Conservation (phyloP, 2,888 invertebrate genomes). For the Drosophila stalkeri region DNA sequence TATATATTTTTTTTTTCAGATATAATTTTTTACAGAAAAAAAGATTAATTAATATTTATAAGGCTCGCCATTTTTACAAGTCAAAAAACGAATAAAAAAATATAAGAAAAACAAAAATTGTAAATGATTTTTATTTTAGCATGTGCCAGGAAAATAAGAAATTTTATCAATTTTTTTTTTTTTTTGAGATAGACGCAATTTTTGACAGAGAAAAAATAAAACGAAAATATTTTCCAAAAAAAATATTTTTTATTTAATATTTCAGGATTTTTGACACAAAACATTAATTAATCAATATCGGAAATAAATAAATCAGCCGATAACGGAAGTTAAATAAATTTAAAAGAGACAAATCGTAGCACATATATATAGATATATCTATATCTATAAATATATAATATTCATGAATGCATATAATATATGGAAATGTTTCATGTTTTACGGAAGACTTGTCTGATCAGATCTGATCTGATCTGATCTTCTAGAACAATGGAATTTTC, state of each 20-base stretch:
- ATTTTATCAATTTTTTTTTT: conserved; percentile 33
- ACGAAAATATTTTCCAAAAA: background rate
- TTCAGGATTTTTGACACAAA: conserved; percentile 13
- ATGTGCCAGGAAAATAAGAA: background rate
- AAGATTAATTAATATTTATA: no score
- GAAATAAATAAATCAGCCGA: conserved; percentile 41
- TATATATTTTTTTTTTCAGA: no score
- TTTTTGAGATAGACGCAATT: no score
- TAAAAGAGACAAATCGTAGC: background rate
- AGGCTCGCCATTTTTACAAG: no score
- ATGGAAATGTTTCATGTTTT: conserved; percentile 11
- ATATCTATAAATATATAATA: background rate
- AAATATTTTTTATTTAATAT: conserved; percentile 19
- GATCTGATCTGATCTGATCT: conserved; percentile 4
- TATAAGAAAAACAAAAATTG: no score
- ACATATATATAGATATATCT: background rate
- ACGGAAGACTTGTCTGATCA: conserved; percentile 22
- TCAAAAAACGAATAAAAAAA: no score
- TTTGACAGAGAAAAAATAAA: background rate
- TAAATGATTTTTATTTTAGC: conserved; percentile 1
- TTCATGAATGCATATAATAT: conserved; percentile 1
- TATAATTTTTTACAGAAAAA: background rate
- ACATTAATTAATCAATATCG: conserved; percentile 34
- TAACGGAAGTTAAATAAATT: conserved; percentile 42
- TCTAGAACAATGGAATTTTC: conserved; percentile 33